Base-by-base conservation (phyloP, 2,797 vertebrate species). In the Gallirallus australis region DNA sequence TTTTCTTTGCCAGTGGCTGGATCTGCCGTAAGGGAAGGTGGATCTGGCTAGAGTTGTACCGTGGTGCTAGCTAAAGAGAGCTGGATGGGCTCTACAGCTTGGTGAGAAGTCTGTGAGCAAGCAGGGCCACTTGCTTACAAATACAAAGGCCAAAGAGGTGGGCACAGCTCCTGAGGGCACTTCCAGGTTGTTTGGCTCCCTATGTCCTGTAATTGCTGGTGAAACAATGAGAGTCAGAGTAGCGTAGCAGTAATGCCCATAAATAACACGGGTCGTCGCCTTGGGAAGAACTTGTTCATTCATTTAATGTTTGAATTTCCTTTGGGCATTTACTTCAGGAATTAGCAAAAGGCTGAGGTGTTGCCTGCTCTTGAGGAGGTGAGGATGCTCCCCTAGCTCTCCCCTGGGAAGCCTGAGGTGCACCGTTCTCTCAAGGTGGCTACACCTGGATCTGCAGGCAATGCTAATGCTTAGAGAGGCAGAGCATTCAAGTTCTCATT, bases 281-380 rank as follows among this genome's bases (percentile, higher is more conserved):
- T 28, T 57, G 30, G 80, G 69, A 83, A 86, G 63, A 80, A 5
- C 6, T 65, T 11, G 3, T 81, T 11, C 19, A 3, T 47, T 94
- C 48, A 65, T 82, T 94, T 90, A 80, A 47, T 33, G 4, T 64
- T 40, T 90, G 81, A 89, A 48, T 61, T 84, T 91, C 60, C 50
- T 86, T 71, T 8, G 15, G 54, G 54, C 3, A 1, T 31, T 37
- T 61, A 59, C 12, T 42, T 85, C 65, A 76, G 72, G n/a, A 87
- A 73, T 47, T 17, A 78, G 31, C 30, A 83, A 54, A 57, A n/a
- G 39, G 30, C 11, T 28, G 52, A 54, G 52, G 39, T 8, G 6
- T 61, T 57, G 30, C 17, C 33, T 4, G 20, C 30, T 57, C 9
- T 73, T 2, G 8, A 9, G 64, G 53, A 66, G 48, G 17, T 64